Base-by-base conservation (phyloP, 2,113 vertebrate genomes). In the Xenopus borealis region DNA sequence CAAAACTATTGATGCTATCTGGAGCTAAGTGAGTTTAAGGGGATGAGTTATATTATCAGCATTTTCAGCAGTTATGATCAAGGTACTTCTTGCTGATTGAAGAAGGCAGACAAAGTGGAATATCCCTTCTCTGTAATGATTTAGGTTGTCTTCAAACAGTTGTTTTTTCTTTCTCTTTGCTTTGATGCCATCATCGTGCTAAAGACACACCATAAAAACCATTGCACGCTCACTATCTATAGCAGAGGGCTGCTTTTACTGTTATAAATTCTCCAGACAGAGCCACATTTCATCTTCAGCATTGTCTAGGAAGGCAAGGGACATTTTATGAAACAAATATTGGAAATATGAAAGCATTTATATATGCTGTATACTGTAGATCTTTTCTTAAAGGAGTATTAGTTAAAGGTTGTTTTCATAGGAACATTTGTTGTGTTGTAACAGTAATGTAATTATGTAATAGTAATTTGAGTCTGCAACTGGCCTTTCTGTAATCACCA, bases 161-260 rank as follows among this genome's bases (percentile, higher is more conserved):
- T 72, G 83, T n/a, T 88, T 89, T 89, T 87, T 89, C 86, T 87
- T 82, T 66, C 74, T 81, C 81, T 78, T 80, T 84, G 88, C 79
- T 55, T 55, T 80, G 72, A 45, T 78, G 81, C 67, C 75, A 85
- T 83, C 80, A 85, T 86, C 84, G 84, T 82, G 71, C 73, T 79
- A 76, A 84, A 85, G 88, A 84, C 81, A 81, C 81, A 80, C 71
- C 85, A 80, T 78, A 72, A 82, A 72, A 80, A 50, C 62, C 68
- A 81, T 83, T 16, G 53, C 16, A 55, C 3, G 7, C 47, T 16
- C 47, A 16, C 14, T 55, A n/a, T n/a, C 8, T n/a, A 55, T 55
- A 55, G 5, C 58, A 61, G 2, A 27, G 18, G 20, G 19, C 58
- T 50, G 47, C 6, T 50, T 50, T 50, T 5, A 12, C 47, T 50